phyloP scores from a whole-genome alignment of 2,888 invertebrate genomes.

The Maniola hyperantus region DNA sequence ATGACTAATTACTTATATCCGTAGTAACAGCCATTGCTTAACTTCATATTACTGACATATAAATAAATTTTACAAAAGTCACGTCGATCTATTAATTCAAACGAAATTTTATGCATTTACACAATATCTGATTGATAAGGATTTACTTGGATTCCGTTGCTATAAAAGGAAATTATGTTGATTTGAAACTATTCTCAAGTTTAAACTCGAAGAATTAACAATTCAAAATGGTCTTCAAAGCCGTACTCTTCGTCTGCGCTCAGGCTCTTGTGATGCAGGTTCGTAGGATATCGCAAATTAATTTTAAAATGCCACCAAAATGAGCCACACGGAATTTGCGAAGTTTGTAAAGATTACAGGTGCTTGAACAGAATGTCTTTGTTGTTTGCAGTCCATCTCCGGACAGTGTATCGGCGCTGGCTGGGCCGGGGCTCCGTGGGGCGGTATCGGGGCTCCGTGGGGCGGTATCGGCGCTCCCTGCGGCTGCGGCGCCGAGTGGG shows the following conservation, averaged over 20 bases:
- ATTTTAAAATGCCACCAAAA: too few species aligned
- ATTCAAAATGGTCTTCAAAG: slow-evolving; percentile 40
- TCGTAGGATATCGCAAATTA: too few species aligned
- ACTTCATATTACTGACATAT: background rate
- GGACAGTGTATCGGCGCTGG: slow-evolving; percentile 37
- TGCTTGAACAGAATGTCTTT: background rate
- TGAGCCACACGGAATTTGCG: too few species aligned
- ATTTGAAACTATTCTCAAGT: too few species aligned
- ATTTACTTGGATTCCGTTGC: background rate
- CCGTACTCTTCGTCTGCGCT: slow-evolving; percentile 45
- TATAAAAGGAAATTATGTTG: too few species aligned
- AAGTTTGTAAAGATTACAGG: too few species aligned
- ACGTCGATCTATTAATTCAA: background rate
- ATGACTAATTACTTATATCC: too few species aligned
- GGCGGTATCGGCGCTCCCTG: too few species aligned
- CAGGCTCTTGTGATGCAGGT: slow-evolving; percentile 18
- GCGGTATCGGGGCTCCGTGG: background rate
- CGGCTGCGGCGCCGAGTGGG: slow-evolving; percentile 24
- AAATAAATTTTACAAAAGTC: background rate
- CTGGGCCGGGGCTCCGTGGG: too few species aligned
- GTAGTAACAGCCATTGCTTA: background rate
- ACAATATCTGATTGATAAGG: background rate
- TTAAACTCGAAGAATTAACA: background rate
- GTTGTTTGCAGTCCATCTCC: slow-evolving; percentile 40
- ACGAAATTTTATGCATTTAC: too few species aligned